Conservation (phyloP, 2,113 vertebrate genomes). For the Colaptes auratus region DNA sequence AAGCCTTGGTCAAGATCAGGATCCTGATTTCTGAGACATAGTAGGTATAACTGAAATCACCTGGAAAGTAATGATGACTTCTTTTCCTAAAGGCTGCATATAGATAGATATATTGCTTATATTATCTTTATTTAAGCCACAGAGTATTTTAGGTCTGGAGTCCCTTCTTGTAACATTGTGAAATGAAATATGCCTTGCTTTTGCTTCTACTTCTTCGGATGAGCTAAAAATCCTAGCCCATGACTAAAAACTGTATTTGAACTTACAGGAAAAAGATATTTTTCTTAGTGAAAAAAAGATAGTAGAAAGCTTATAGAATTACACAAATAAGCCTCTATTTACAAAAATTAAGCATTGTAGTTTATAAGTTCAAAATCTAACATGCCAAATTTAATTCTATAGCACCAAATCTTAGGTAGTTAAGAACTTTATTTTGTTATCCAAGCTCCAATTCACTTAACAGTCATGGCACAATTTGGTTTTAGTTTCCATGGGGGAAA, state of each 20-base stretch:
- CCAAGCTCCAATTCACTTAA: background rate
- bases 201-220: background rate
- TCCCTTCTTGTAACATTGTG: background rate
- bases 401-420: background rate
- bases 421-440: background rate
- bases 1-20: background rate
- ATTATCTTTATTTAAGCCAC: background rate
- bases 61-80: background rate
- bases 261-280: background rate
- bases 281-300: background rate
- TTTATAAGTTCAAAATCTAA: background rate
- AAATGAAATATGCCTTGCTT: background rate
- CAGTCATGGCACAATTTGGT: background rate
- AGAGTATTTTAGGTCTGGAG: background rate
- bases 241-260: background rate
- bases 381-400: background rate
- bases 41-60: background rate
- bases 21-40: background rate
- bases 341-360: background rate
- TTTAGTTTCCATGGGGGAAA: background rate
- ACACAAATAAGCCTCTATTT: background rate
- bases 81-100: background rate
- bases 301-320: background rate
- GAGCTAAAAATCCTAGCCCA: background rate
- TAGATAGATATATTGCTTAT: background rate